phyloP scores from a whole-genome alignment of 2,888 invertebrate species.

The Cepaea hortensis region DNA sequence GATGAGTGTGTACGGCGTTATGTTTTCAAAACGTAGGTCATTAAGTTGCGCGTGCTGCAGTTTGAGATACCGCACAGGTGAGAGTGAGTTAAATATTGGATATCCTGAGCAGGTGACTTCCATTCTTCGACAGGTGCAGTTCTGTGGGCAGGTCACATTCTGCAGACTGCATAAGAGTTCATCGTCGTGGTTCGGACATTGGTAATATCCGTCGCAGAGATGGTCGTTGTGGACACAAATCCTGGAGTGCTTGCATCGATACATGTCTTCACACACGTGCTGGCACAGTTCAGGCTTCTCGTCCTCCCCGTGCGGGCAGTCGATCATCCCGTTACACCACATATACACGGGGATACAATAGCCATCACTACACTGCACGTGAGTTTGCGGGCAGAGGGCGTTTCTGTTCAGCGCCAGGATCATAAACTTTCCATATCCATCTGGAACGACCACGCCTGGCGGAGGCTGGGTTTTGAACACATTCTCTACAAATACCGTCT shows the following conservation, averaged over 20 bases:
- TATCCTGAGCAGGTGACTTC: slow-evolving; percentile 38
- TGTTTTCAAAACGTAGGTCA: neutral
- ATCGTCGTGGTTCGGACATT: slow-evolving; percentile 50
- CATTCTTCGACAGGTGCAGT: slow-evolving; percentile 43
- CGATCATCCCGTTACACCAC: slow-evolving; percentile 47
- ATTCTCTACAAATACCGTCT: neutral
- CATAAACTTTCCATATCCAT: slow-evolving; percentile 48
- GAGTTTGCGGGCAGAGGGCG: slow-evolving; percentile 36
- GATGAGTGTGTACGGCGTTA: slow-evolving; percentile 27
- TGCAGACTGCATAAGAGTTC: slow-evolving; percentile 42
- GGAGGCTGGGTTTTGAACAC: neutral
- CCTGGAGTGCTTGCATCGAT: slow-evolving; percentile 41
- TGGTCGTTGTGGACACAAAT: slow-evolving; percentile 46
- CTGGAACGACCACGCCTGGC: slow-evolving; percentile 44
- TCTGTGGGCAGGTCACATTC: slow-evolving; percentile 43
- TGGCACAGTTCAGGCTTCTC: slow-evolving; percentile 33
- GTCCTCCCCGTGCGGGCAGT: slow-evolving; percentile 47
- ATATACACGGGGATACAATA: slow-evolving; percentile 48
- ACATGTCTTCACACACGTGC: slow-evolving; percentile 36
- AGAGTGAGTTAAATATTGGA: neutral
- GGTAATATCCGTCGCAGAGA: slow-evolving; percentile 48
- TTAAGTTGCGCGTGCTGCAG: neutral
- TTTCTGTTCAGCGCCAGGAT: neutral
- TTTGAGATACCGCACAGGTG: slow-evolving; percentile 16
- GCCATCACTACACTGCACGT: slow-evolving; percentile 38